A percentile compares a stretch with the other conserved stretches of the same genome.
Evolutionary conservation across 2,888 invertebrate genomes (phyloP).

Genomic region (Epistrophella euchroma): DNA sequence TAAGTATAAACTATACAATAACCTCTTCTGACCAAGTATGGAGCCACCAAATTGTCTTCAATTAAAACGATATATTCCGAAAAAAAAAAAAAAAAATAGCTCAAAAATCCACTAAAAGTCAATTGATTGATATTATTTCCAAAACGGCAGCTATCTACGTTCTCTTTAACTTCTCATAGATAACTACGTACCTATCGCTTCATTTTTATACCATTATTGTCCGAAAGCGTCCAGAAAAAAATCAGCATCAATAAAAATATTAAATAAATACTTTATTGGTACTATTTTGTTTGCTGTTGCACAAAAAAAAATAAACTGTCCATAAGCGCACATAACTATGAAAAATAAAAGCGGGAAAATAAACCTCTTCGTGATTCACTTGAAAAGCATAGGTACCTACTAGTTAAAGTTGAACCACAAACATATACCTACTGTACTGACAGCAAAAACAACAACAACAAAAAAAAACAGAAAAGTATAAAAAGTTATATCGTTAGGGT

Average conservation of each 20-base stretch:
- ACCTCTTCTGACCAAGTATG: no score
- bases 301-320: conserved; percentile 20
- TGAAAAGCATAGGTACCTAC: conserved; percentile 53
- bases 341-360: conserved; percentile 39
- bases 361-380: conserved; percentile 55
- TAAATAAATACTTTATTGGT: conserved; percentile 64
- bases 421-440: background rate
- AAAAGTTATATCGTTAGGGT: conserved; percentile 65
- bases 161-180: conserved; percentile 8
- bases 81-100: background rate
- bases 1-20: no score
- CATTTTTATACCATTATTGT: conserved; percentile 38
- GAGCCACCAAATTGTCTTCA: no score
- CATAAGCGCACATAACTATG: conserved; percentile 33
- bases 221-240: conserved; percentile 48
- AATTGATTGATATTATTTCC: conserved; percentile 42
- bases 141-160: conserved; percentile 11
- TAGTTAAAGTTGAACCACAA: conserved; percentile 40
- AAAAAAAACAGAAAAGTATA: background rate
- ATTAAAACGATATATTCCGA: no score
- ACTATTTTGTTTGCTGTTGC: conserved; percentile 49
- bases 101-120: conserved; percentile 22
- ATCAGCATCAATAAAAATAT: conserved; percentile 60
- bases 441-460: background rate
- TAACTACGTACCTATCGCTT: conserved; percentile 17